Percentiles rank a stretch among this genome's conserved stretches.
phyloP scores from a whole-genome alignment of 2,888 invertebrate species.

The Trichogramma evanescens region DNA sequence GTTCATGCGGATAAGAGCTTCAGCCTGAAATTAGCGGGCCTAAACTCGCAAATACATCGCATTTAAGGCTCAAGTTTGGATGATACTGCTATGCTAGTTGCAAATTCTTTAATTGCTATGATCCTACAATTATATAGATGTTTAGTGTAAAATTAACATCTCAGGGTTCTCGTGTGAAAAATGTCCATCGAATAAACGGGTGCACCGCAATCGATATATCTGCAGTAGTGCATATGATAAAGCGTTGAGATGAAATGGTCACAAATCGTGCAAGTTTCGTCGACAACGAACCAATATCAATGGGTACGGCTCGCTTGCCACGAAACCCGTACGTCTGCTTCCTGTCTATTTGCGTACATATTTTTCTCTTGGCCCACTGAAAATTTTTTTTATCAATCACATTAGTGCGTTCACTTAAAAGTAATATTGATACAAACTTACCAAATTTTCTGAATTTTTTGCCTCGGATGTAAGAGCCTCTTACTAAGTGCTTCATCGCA shows the following conservation, averaged over 20 bases:
- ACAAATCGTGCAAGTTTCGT: constrained; percentile 90
- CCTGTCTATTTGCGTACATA: constrained; percentile 27
- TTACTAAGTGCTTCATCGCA: neutral
- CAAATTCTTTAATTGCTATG: neutral
- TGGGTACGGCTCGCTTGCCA: constrained; percentile 69
- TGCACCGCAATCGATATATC: too few relatives aligned
- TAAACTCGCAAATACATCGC: too few relatives aligned
- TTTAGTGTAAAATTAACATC: neutral
- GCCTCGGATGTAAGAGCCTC: neutral
- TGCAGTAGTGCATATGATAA: too few relatives aligned
- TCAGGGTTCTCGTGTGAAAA: too few relatives aligned
- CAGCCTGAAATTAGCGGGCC: too few relatives aligned
- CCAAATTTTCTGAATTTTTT: neutral
- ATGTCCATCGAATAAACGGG: too few relatives aligned
- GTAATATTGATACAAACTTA: neutral
- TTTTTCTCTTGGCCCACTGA: neutral
- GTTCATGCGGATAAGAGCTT: neutral
- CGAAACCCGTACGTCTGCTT: constrained; percentile 69
- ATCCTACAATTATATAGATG: neutral
- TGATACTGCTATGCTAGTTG: too few relatives aligned
- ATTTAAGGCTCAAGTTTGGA: too few relatives aligned
- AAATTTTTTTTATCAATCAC: neutral
- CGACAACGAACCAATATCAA: constrained; percentile 82
- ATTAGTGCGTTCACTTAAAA: neutral
- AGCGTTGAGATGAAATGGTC: constrained; percentile 31